These are phyloP conservation scores for Caenorhabditis wallacei DNA, from an alignment of 2,888 invertebrate genomes.

Conservation along the genomic window DNA sequence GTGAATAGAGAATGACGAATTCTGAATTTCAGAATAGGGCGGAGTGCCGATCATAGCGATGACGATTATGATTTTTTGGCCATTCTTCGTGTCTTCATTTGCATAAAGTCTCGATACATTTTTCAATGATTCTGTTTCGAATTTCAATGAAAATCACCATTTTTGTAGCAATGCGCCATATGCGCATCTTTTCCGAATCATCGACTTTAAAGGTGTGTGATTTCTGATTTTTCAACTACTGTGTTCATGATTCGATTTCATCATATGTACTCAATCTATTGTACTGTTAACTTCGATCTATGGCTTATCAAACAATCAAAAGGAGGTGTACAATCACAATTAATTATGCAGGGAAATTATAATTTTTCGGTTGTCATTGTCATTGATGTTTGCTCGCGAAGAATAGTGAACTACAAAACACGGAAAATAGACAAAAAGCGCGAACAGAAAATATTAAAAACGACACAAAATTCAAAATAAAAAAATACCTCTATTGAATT, in stretches of 20 bases:
- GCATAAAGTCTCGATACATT: slow-evolving; percentile 18
- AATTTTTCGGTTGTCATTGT: too few relatives aligned
- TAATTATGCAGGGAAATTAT: too few relatives aligned
- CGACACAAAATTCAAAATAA: too few relatives aligned
- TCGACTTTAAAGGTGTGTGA: slow-evolving; percentile 48
- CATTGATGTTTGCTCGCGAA: too few relatives aligned
- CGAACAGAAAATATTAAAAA: too few relatives aligned
- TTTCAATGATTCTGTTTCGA: slow-evolving; percentile 1
- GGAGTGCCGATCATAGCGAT: slow-evolving; percentile 1
- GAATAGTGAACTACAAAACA: too few relatives aligned
- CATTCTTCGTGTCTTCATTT: slow-evolving; percentile 29
- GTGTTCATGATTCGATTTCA: slow-evolving; percentile 13
- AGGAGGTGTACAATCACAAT: not conserved
- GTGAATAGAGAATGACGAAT: slow-evolving; percentile 38
- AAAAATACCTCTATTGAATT: too few relatives aligned
- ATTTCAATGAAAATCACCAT: slow-evolving; percentile 27
- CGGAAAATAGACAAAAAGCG: too few relatives aligned
- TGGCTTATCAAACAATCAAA: slow-evolving; percentile 23
- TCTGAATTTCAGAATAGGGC: slow-evolving; percentile 40
- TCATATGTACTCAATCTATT: slow-evolving; percentile 18
- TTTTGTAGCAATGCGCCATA: slow-evolving; percentile 16
- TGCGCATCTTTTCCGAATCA: slow-evolving; percentile 18
- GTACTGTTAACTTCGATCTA: not conserved
- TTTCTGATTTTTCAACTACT: slow-evolving; percentile 32
- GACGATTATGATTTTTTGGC: slow-evolving; percentile 35